phyloP scores from a whole-genome alignment of 2,797 vertebrate species.

The Picus viridis region DNA sequence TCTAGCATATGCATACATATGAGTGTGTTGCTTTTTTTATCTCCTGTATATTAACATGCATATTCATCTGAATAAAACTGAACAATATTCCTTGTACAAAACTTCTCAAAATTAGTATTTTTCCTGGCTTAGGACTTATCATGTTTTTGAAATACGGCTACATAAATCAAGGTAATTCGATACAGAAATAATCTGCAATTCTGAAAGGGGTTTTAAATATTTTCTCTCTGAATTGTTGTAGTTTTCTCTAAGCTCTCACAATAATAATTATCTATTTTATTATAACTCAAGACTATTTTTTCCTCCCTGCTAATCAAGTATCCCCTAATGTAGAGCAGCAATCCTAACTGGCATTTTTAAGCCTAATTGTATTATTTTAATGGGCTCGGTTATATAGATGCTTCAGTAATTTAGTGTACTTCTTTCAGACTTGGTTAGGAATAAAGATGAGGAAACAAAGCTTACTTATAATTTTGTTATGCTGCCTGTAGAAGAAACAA shows the following conservation, averaged over 20 bases:
- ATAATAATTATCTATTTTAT: not conserved
- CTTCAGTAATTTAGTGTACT: not conserved
- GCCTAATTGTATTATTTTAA: constrained; percentile 26
- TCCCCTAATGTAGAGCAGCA: not conserved
- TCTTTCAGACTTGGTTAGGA: not conserved
- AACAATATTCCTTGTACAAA: not conserved
- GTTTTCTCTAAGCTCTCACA: not conserved
- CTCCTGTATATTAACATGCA: not conserved
- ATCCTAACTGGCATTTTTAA: not conserved
- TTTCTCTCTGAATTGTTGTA: not conserved
- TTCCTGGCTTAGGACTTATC: not conserved
- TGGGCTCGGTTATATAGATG: not conserved
- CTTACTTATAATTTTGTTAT: constrained; percentile 8
- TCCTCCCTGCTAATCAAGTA: not conserved
- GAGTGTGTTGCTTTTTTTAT: not conserved
- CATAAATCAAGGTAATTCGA: not conserved
- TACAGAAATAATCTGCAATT: not conserved
- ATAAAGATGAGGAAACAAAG: constrained; percentile 24
- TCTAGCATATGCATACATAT: not conserved
- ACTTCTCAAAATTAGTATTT: not conserved
- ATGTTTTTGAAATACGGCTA: not conserved
- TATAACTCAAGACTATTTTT: constrained; percentile 18
- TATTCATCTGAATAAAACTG: not conserved
- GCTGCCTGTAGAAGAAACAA: constrained; percentile 22
- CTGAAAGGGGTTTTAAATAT: not conserved